phyloP scores from a whole-genome alignment of 2,797 vertebrate species.

The Ceryle rudis region DNA sequence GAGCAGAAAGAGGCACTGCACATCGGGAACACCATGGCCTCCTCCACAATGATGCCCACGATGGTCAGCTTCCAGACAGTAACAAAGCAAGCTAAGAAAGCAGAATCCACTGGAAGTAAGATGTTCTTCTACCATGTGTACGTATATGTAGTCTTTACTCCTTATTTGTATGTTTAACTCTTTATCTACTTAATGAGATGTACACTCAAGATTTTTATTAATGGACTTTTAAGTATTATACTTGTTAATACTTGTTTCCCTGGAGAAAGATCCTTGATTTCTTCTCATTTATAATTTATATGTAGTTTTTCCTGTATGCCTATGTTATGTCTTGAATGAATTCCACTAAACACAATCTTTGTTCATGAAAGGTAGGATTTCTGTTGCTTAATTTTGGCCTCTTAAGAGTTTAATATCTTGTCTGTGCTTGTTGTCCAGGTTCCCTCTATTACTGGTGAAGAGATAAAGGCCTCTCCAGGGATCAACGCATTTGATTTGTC shows the following conservation, averaged over 20 bases:
- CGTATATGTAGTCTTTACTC: neutral
- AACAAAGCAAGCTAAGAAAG: neutral
- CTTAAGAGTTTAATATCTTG: neutral
- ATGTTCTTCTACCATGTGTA: neutral
- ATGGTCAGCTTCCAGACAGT: neutral
- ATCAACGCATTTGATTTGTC: neutral
- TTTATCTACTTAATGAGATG: neutral
- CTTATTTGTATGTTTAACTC: neutral
- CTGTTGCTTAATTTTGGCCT: neutral
- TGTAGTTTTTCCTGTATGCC: neutral
- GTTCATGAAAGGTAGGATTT: neutral
- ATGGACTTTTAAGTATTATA: neutral
- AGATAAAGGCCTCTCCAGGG: neutral
- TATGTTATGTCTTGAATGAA: neutral
- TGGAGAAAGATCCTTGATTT: neutral
- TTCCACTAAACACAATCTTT: neutral
- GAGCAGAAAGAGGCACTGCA: neutral
- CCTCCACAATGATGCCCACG: neutral
- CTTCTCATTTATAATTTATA: neutral
- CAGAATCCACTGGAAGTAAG: neutral
- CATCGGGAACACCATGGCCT: neutral
- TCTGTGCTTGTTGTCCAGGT: neutral
- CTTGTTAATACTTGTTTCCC: neutral
- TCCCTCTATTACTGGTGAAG: neutral
- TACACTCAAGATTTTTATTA: neutral